A percentile compares a stretch with the other conserved stretches of the same genome.
phyloP scores from a whole-genome alignment of 2,113 vertebrate species.

The Narcine bancroftii region DNA sequence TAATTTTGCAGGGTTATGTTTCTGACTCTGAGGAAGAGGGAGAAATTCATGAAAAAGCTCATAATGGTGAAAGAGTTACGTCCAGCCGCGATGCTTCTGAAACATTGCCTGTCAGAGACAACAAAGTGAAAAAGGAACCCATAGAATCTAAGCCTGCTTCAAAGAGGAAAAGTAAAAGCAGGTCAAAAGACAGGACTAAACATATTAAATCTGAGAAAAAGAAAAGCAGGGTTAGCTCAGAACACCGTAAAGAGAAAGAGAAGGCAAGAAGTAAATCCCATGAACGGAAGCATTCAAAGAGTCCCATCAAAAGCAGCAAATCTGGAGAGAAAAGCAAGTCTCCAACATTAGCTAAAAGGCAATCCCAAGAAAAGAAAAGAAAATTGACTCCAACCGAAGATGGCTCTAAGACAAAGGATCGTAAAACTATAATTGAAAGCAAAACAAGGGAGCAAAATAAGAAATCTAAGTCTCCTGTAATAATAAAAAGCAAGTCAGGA shows the following conservation, averaged over 20 bases:
- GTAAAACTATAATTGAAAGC: slow-evolving; percentile 62
- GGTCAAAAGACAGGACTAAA: slow-evolving; percentile 73
- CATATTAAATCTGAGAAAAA: slow-evolving; percentile 77
- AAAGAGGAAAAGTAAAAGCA: slow-evolving; percentile 77
- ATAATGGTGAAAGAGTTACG: slow-evolving; percentile 73
- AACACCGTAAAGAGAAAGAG: slow-evolving; percentile 60
- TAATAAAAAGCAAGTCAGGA: slow-evolving; percentile 65
- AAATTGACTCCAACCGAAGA: slow-evolving; percentile 64
- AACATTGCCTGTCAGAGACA: slow-evolving; percentile 43
- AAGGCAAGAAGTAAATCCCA: slow-evolving; percentile 73
- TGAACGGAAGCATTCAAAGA: slow-evolving; percentile 73
- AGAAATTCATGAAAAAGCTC: slow-evolving; percentile 71
- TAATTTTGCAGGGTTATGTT: slow-evolving; percentile 95
- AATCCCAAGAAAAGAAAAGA: slow-evolving; percentile 63
- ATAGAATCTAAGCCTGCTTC: slow-evolving; percentile 70
- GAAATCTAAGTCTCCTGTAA: slow-evolving; percentile 67
- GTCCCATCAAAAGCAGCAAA: slow-evolving; percentile 64
- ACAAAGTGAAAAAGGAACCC: slow-evolving; percentile 75
- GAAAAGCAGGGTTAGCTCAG: slow-evolving; percentile 61
- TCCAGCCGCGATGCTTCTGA: slow-evolving; percentile 55
- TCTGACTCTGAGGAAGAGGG: slow-evolving; percentile 94
- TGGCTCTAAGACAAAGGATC: slow-evolving; percentile 57
- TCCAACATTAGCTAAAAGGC: slow-evolving; percentile 54
- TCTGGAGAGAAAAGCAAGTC: slow-evolving; percentile 71
- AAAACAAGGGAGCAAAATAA: slow-evolving; percentile 68